Conservation (phyloP, 1,140 invertebrate genomes). For the Pseudachorutes palmiensis region DNA sequence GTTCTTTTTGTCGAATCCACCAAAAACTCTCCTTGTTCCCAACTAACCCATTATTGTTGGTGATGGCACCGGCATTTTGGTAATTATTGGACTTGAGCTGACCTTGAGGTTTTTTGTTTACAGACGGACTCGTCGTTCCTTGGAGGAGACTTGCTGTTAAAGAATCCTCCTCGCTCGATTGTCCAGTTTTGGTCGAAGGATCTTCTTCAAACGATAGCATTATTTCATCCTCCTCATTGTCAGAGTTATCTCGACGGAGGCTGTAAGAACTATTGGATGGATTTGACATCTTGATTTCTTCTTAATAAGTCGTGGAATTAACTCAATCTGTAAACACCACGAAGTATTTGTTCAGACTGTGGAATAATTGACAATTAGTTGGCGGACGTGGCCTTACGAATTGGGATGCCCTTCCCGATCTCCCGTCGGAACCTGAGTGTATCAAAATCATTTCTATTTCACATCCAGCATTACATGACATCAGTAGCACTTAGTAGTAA, state of each 20-base stretch:
- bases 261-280: neutral
- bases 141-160: neutral
- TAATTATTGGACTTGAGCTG: too few species aligned
- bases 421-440: too few species aligned
- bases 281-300: neutral
- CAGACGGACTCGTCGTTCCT: neutral
- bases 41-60: neutral
- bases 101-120: slow-evolving; percentile 8
- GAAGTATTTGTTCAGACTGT: too few species aligned
- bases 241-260: neutral
- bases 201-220: neutral
- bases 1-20: slow-evolving; percentile 5
- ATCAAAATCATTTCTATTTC: too few species aligned
- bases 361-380: too few species aligned
- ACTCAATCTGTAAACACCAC: too few species aligned
- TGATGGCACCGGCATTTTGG: slow-evolving; percentile 1
- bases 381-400: too few species aligned
- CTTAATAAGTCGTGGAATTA: too few species aligned
- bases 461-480: too few species aligned
- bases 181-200: neutral
- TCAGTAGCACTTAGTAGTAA: too few species aligned
- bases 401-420: too few species aligned
- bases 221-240: neutral
- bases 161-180: slow-evolving; percentile 15
- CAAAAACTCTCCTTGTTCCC: slow-evolving; percentile 5